Evolutionary conservation across 2,888 invertebrate genomes (phyloP), one percentile per base, ranked within the genome.

Genomic region (Spodoptera exigua): DNA sequence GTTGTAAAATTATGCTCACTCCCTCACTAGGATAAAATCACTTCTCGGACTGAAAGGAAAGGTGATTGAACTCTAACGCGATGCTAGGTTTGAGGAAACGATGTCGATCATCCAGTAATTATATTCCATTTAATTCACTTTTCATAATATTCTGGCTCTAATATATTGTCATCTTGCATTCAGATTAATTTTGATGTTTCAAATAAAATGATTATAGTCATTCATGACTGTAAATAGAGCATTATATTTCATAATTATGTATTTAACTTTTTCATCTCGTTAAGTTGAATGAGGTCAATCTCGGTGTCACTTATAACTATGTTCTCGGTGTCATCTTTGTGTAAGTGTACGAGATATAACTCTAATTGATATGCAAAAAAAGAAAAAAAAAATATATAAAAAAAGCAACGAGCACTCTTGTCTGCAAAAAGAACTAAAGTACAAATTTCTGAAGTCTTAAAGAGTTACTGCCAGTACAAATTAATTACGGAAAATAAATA

Each of bases 371-470:
- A 77, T 67, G 72, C 78, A 76, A 79, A 76, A 81, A 74, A 72
- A 65, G n/a, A n/a, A 73, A 70, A 78, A 80, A 78, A 69, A 69
- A 36, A 16, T 11, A 66, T 62, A 73, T 68, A 76, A 78, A 79
- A 83, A 81, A 84, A 79, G 86, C 87, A 91, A 91, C 86, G 92
- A 93, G 92, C 91, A 89, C 90, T 89, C 81, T 86, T 82, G 80
- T 82, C 78, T 85, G 83, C 81, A 85, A 66, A 84, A 63, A 86
- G 78, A 89, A 90, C 88, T 89, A 94, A 89, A 94, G 94, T 94
- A 94, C 94, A 94, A 94, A 94, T 91, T 90, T 85, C 85, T 83
- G 83, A 93, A 92, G 93, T 92, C 90, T 93, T 90, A 87, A 88
- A 80, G 71, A 83, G 80, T 87, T 90, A 93, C 86, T 89, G 88